Evolutionary conservation across 2,113 vertebrate species (phyloP).

Genomic region (Tachysurus vachellii): DNA sequence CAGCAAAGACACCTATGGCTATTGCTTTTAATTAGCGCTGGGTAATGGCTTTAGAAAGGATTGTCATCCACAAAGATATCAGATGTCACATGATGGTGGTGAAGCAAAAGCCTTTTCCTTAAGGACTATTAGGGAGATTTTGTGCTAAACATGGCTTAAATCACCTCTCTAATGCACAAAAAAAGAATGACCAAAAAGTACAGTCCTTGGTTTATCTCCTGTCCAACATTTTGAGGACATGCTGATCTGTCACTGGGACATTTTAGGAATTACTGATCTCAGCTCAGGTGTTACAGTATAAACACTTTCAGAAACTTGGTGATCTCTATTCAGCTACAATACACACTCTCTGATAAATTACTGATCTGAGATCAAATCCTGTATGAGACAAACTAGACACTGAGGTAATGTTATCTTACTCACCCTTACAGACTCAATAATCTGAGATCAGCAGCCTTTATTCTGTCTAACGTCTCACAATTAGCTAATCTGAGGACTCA

Average conservation of each 20-base stretch:
- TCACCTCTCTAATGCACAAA: neutral
- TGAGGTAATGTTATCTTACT: neutral
- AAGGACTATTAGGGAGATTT: neutral
- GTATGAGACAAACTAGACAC: neutral
- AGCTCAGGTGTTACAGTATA: neutral
- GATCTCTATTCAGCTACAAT: neutral
- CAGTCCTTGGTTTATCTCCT: neutral
- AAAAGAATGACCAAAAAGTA: constrained; percentile 12
- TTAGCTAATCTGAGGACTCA: neutral
- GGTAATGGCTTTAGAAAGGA: neutral
- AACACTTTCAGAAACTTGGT: neutral
- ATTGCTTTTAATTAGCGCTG: neutral
- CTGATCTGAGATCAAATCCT: neutral
- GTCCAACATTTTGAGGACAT: neutral
- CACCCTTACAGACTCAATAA: neutral
- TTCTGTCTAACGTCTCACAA: neutral
- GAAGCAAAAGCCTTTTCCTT: neutral
- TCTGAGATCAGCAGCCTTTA: neutral
- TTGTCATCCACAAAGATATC: no score
- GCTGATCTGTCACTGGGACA: neutral
- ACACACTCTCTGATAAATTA: neutral
- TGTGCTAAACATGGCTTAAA: neutral
- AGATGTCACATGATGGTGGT: neutral
- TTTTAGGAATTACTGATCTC: neutral
- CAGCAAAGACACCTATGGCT: neutral